Evolutionary conservation across 2,113 vertebrate species (phyloP), one percentile per base, ranked within the genome.

Genomic region (Atlantisia rogersi): DNA sequence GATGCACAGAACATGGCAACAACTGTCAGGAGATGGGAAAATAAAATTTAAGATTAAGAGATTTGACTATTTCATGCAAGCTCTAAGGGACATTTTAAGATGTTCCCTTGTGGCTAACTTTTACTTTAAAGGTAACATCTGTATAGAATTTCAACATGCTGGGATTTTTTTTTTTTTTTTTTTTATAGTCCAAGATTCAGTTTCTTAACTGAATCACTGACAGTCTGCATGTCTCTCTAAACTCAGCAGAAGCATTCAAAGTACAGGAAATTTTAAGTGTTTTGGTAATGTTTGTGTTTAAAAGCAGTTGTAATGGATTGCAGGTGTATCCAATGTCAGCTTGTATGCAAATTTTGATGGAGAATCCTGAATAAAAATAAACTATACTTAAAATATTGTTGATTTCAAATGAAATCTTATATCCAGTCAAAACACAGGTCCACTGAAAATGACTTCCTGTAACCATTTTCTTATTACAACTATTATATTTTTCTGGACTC

Each of bases 181-280:
- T 91, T 95, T 94, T 68, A 81, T 93, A 71, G 71, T 77, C 42
- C 18, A 31, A n/a, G 26, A n/a, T 82, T 75, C 50, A 26, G 13
- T 88, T 91, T 94, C 76, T 80, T 95, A 95, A 93, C 86, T 89
- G 78, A 97, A 84, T 92, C 37, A 52, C 15, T 94, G 69, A 82
- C 58, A 88, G 76, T 79, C 83, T 83, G 71, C 55, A 91, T 29
- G 37, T 67, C 50, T 32, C 37, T 94, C 39, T 89, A 71, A 91
- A 77, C 48, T 88, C 32, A 70, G 17, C 37, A 92, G 56, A 96
- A 50, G 32, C 52, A 69, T 82, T 86, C 58, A 50, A 82, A 93
- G 10, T 59, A 44, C 8, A 24, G 9, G 35, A 79, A 81, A 32
- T 69, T 92, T 90, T 91, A 84, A 87, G 46, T 26, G 63, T 28